Base-by-base conservation (phyloP, 1,140 invertebrate genomes). In the Paramacrobiotus metropolitanus region DNA sequence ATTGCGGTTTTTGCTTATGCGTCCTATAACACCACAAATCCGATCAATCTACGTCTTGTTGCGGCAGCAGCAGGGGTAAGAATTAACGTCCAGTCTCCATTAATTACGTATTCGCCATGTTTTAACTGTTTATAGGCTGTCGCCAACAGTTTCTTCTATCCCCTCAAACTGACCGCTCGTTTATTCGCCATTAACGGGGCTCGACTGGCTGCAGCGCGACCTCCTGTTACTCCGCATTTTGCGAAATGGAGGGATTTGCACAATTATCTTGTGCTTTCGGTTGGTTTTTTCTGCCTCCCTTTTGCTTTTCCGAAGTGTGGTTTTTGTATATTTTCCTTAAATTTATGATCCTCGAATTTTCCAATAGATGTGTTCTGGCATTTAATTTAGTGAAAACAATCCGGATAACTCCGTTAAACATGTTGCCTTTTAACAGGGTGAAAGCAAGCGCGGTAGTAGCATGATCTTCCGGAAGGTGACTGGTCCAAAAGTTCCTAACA, bases 131-230 rank as follows among this genome's bases (percentile, higher is more conserved):
- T 15, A 20, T 24, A 55, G 48, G 48, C 48, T 4, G 28, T 55
- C 28, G 48, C 48, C 15, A 55, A 55, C 48, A 55, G 48, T 24
- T 55, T 55, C 24, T 55, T 55, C 24, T 55, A 55, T 24, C 48
- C 48, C 15, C 48, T 55, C 15, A 55, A 55, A 24, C 24, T 55
- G 24, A 28, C 48, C 4, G 48, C 48, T 20, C 15, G 48, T 9
- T 4, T 55, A 9, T 55, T 55, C 28, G 48, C 48, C 48, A 28
- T 55, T 15, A 24, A 24, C 24, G 48, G 48, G 28, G 48, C 48
- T 55, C 48, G 48, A 20, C 48, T 55, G 48, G 48, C 24, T 24
- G 48, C 48, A 15, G 48, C 48, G 9, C 48, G 48, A 24, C 48
- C 48, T 20, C 48, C 48, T 20, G 4, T 15, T 9, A 55, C 4